Evolutionary conservation across 1,140 invertebrate genomes (phyloP).

Genomic region (Leptinotarsa defecta): DNA sequence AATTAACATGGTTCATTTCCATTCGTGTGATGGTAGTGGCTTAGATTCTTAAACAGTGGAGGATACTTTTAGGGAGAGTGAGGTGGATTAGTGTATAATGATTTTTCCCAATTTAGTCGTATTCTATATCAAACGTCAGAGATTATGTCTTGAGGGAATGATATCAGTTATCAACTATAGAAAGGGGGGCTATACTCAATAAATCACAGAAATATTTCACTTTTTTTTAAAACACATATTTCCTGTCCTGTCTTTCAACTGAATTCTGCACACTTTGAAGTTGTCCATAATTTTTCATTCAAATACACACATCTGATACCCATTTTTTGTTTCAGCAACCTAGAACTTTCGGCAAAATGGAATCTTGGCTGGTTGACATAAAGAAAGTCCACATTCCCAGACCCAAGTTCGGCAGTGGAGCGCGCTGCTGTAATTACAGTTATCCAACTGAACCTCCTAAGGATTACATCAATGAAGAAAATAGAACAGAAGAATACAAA

Average conservation of each 20-base stretch:
- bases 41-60: too few relatives aligned
- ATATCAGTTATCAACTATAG: too few relatives aligned
- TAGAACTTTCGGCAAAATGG: constrained; percentile 62
- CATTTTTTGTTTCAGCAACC: constrained; percentile 16
- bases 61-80: too few relatives aligned
- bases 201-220: too few relatives aligned
- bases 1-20: too few relatives aligned
- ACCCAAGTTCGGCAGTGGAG: constrained; percentile 74
- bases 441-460: constrained; percentile 67
- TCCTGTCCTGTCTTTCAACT: background rate
- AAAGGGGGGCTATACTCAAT: too few relatives aligned
- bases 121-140: too few relatives aligned
- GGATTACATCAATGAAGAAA: constrained; percentile 64
- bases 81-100: too few relatives aligned
- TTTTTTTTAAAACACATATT: background rate
- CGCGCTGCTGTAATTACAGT: constrained; percentile 53
- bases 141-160: too few relatives aligned
- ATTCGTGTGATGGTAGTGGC: too few relatives aligned
- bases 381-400: constrained; percentile 80
- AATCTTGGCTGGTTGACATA: constrained; percentile 80
- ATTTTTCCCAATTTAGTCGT: too few relatives aligned
- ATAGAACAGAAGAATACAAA: constrained; percentile 55
- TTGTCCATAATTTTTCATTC: background rate
- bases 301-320: background rate
- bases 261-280: background rate